These are phyloP conservation scores for Labeo calbasu DNA, from an alignment of 2,797 vertebrate genomes.

Conservation along the genomic window DNA sequence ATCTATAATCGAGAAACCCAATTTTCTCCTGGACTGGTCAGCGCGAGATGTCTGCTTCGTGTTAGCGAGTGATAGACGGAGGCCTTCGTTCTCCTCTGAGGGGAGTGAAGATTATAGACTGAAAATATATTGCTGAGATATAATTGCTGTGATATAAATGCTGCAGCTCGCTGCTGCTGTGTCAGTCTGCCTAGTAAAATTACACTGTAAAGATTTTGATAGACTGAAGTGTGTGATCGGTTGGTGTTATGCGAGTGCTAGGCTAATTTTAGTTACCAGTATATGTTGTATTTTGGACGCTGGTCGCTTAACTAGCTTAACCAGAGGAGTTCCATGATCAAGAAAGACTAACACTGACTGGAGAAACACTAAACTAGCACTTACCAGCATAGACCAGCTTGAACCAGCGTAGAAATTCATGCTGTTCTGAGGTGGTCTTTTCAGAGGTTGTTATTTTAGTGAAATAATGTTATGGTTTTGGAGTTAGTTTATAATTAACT, in stretches of 20 bases:
- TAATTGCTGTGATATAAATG: conserved; percentile 31
- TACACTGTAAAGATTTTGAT: neutral
- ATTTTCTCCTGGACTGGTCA: conserved; percentile 45
- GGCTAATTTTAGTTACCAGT: neutral
- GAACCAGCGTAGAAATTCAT: neutral
- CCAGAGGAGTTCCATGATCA: neutral
- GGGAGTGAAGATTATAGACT: conserved; percentile 30
- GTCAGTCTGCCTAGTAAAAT: conserved; percentile 12
- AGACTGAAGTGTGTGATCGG: neutral
- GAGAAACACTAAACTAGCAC: neutral
- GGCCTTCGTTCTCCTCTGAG: neutral
- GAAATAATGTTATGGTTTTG: too few relatives aligned
- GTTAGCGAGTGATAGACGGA: neutral
- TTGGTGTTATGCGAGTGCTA: neutral
- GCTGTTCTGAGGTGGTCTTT: neutral
- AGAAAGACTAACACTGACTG: neutral
- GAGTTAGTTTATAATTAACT: too few relatives aligned
- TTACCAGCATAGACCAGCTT: neutral
- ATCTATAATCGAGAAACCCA: conserved; percentile 49
- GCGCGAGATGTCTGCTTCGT: conserved; percentile 20
- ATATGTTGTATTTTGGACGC: neutral
- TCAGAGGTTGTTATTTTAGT: neutral
- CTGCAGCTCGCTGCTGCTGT: neutral
- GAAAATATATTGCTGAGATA: conserved; percentile 10
- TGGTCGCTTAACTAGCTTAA: neutral